phyloP scores from a whole-genome alignment of 2,888 invertebrate species.

The Lochmaea capreae region DNA sequence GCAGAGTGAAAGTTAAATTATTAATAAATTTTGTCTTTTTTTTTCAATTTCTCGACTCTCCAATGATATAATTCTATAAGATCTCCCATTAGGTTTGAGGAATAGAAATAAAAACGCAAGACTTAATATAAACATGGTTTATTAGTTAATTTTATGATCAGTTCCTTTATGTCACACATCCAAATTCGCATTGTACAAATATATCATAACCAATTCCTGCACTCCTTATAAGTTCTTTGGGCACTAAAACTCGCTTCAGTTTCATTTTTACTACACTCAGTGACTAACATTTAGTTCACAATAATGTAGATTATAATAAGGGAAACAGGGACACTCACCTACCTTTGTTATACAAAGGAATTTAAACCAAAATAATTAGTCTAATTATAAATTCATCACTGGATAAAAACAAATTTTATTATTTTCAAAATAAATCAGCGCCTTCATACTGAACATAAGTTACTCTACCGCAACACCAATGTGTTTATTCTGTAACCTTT shows the following conservation, averaged over 20 bases:
- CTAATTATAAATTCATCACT: neutral
- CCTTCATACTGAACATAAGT: neutral
- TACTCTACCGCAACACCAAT: neutral
- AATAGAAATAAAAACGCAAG: neutral
- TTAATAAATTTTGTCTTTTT: no score
- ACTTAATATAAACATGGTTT: constrained; percentile 64
- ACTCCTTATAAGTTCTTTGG: constrained; percentile 37
- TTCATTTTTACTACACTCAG: constrained; percentile 45
- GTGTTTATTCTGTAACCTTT: no score
- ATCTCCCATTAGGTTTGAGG: neutral
- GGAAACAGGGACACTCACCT: constrained; percentile 40
- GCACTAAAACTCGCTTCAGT: constrained; percentile 40
- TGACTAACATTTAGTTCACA: constrained; percentile 53
- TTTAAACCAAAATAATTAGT: constrained; percentile 1
- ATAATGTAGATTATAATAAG: constrained; percentile 49
- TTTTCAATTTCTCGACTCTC: no score
- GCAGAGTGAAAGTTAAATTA: no score
- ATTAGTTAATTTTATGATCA: constrained; percentile 62
- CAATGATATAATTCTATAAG: no score
- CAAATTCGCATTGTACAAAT: constrained; percentile 47
- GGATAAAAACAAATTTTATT: neutral
- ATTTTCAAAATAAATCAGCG: neutral
- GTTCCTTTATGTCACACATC: constrained; percentile 60
- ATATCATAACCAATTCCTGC: constrained; percentile 46
- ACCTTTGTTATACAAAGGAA: constrained; percentile 44